phyloP scores from a whole-genome alignment of 2,113 vertebrate genomes.

The Mohoua ochrocephala region DNA sequence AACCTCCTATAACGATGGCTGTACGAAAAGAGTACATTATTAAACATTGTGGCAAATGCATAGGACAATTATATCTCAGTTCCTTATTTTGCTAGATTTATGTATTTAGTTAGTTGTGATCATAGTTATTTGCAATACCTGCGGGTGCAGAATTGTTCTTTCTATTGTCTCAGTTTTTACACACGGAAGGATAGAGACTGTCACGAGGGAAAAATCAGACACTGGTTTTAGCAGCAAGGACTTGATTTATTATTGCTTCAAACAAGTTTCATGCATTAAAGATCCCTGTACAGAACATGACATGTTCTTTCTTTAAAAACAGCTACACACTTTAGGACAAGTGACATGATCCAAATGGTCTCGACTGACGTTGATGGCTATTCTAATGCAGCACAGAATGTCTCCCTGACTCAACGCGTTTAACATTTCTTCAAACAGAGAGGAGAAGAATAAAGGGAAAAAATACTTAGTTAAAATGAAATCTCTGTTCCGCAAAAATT shows the following conservation, averaged over 20 bases:
- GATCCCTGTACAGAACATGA: conserved; percentile 65
- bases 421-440: conserved; percentile 36
- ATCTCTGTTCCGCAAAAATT: not conserved
- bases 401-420: not conserved
- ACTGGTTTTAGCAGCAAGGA: conserved; percentile 57
- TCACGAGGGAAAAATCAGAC: conserved; percentile 45
- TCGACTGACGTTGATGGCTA: conserved; percentile 58
- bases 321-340: conserved; percentile 61
- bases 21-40: conserved; percentile 3
- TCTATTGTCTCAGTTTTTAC: conserved; percentile 12
- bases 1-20: not conserved
- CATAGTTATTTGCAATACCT: conserved; percentile 23
- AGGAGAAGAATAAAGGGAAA: not conserved
- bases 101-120: conserved; percentile 10
- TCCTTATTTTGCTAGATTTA: conserved; percentile 33
- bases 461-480: conserved; percentile 3
- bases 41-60: conserved; percentile 4
- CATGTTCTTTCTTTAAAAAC: conserved; percentile 67
- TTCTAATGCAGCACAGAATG: conserved; percentile 60
- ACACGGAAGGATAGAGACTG: not conserved
- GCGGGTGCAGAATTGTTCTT: not conserved
- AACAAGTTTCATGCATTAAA: conserved; percentile 72
- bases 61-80: not conserved
- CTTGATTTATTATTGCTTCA: conserved; percentile 71
- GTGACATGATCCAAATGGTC: conserved; percentile 70